Base-by-base conservation (phyloP, 2,113 vertebrate species). In the Podarcis muralis region DNA sequence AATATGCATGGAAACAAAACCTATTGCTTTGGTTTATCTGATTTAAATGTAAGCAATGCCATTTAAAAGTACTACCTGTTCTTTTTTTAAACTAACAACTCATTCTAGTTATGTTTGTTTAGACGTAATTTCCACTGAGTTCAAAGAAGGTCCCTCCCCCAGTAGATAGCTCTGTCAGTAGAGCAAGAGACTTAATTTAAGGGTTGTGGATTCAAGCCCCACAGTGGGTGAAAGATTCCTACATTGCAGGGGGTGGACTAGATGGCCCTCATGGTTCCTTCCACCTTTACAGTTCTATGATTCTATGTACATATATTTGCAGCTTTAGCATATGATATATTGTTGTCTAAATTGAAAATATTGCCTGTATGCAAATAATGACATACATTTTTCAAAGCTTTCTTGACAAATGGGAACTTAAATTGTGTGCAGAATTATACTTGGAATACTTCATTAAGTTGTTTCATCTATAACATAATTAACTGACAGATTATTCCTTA, bases 301-400 rank as follows among this genome's bases (percentile, higher is more conserved):
- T 53, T 53, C 48, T 53, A 25, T 76, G 59, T 68, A 48, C 37
- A 53, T 48, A n/a, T 16, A 35, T 43, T 62, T 43, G 40, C 16
- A 32, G 69, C 20, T 22, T 62, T 30, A 65, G 76, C 85, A 68
- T 65, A 68, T 65, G 85, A 43, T 15, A 68, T 40, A 22, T 81
- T 83, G 16, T 25, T 59, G 76, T 90, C 30, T 75, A 81, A 9
- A 65, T 3, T 71, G 7, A 22, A 78, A 32, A 35, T 87, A 88
- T 62, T 84, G 22, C 6, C 87, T 66, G 87, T 72, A 37, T 83
- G 72, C 71, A 89, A 83, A 25, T 65, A 15, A 76, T 48, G 43
- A 71, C 23, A 0, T 25, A 87, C 32, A 71, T 11, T 72, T 80
- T 57, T 72, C 59, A 86, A 79, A 48, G 22, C n/a, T 20, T 65